A percentile compares a stretch with the other conserved stretches of the same genome.
phyloP scores from a whole-genome alignment of 2,797 vertebrate genomes.

The Pseudochromis fuscus region DNA sequence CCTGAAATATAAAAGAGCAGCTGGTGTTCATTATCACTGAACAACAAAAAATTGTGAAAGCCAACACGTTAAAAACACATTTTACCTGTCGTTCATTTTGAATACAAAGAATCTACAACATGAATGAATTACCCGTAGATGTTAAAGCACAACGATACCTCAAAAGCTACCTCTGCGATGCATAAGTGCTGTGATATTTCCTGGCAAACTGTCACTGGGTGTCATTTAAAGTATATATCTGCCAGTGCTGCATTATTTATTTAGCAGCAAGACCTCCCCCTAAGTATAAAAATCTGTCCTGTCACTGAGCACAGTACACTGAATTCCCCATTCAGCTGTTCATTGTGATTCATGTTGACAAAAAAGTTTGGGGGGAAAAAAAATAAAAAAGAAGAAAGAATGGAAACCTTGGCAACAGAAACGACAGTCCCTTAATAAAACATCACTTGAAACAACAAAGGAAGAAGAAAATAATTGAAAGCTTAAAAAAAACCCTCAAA shows the following conservation, averaged over 20 bases:
- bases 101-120: neutral
- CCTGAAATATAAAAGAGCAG: slow-evolving; percentile 1
- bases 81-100: neutral
- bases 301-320: slow-evolving; percentile 3
- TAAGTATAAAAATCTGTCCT: too few species aligned
- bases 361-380: neutral
- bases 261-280: too few species aligned
- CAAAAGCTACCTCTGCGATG: neutral
- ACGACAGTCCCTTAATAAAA: slow-evolving; percentile 47
- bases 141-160: neutral
- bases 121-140: neutral
- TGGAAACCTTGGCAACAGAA: slow-evolving; percentile 18
- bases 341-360: slow-evolving; percentile 34
- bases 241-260: too few species aligned
- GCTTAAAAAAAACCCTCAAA: too few species aligned
- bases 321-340: slow-evolving; percentile 26
- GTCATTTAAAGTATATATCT: too few species aligned
- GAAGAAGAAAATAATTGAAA: slow-evolving; percentile 62
- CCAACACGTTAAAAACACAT: neutral
- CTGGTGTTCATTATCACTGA: neutral
- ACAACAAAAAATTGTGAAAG: neutral
- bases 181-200: neutral
- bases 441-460: slow-evolving; percentile 47
- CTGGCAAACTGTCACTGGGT: too few species aligned
- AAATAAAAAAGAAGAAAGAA: neutral